Evolutionary conservation across 2,888 invertebrate species (phyloP).

Genomic region (Brenthis hecate): DNA sequence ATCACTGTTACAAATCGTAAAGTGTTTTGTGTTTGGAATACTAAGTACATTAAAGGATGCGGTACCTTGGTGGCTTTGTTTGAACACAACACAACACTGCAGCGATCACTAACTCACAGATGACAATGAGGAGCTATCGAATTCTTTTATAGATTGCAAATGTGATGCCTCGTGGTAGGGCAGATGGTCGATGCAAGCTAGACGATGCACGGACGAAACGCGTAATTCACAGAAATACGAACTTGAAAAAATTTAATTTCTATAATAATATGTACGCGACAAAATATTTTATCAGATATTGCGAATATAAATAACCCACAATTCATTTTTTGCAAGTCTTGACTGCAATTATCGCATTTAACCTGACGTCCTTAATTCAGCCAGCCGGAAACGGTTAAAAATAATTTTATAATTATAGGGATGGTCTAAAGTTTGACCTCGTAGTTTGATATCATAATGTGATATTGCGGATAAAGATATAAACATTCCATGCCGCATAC

Average conservation of each 20-base stretch:
- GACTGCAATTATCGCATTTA: conserved; percentile 2
- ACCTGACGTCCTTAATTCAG: conserved; percentile 31
- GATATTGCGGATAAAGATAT: conserved; percentile 3
- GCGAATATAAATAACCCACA: background rate
- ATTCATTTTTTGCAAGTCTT: background rate
- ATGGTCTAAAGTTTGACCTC: conserved; percentile 20
- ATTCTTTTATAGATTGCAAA: conserved; percentile 78
- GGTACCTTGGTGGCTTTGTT: conserved; percentile 63
- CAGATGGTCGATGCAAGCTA: conserved; percentile 47
- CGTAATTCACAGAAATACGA: conserved; percentile 54
- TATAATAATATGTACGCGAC: conserved; percentile 3
- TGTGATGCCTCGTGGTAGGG: conserved; percentile 61
- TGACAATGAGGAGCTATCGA: conserved; percentile 61
- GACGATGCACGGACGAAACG: conserved; percentile 42
- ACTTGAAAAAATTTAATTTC: background rate
- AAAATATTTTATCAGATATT: conserved; percentile 3
- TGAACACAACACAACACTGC: conserved; percentile 76
- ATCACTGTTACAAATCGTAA: conserved; percentile 23
- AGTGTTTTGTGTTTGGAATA: conserved; percentile 18
- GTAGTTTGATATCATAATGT: conserved; percentile 14
- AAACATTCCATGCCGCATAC: background rate
- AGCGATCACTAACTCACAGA: conserved; percentile 73
- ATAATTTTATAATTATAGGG: conserved; percentile 29
- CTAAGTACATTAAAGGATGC: conserved; percentile 27
- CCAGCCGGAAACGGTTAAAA: conserved; percentile 21